A percentile compares a stretch with the other conserved stretches of the same genome.
These are phyloP conservation scores for Drosophila meridionalis DNA, from an alignment of 2,888 invertebrate species.

Conservation along the genomic window DNA sequence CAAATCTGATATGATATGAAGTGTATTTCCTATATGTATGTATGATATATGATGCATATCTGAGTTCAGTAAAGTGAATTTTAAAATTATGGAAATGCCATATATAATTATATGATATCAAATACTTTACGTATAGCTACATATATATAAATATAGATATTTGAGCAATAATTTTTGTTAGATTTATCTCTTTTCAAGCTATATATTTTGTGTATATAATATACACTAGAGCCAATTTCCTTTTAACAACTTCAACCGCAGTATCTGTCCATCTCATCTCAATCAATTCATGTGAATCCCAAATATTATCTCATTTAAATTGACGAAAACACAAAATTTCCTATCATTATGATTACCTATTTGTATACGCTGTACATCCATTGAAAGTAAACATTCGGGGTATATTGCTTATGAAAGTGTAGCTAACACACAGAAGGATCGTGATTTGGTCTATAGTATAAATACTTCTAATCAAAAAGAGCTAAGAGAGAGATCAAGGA, in stretches of 20 bases:
- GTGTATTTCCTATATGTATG: not conserved
- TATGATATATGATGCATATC: not conserved
- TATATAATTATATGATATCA: not conserved
- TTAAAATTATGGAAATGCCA: not conserved
- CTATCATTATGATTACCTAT: not conserved
- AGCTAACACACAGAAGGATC: not conserved
- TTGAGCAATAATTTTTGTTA: not conserved
- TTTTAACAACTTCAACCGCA: not conserved
- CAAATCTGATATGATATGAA: not conserved
- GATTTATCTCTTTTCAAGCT: not conserved
- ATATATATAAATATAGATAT: not conserved
- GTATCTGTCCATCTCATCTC: not conserved
- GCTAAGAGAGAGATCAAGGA: too few species aligned
- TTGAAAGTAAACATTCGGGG: not conserved
- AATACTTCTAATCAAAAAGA: too few species aligned
- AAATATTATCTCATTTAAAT: not conserved
- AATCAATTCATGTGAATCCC: not conserved
- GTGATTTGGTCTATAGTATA: too few species aligned
- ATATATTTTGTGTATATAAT: not conserved
- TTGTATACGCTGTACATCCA: not conserved
- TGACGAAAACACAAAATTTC: not conserved
- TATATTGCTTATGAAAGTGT: not conserved
- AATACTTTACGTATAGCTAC: not conserved
- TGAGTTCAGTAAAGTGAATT: not conserved
- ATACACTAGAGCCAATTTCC: not conserved